Evolutionary conservation across 2,888 invertebrate genomes (phyloP).

Genomic region (Siphonodentalium dalli): DNA sequence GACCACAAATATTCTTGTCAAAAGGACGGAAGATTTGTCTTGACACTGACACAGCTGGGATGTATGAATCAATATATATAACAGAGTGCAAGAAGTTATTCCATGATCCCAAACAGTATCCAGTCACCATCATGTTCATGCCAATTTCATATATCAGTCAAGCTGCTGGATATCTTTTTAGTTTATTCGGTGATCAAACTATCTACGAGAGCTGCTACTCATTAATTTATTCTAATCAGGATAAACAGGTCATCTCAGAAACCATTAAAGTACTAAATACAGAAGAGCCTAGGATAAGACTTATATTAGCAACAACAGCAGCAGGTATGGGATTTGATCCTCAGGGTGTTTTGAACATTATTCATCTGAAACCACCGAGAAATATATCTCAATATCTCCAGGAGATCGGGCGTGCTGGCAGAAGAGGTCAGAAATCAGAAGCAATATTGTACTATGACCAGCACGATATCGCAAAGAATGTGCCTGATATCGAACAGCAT

Average conservation of each 20-base stretch:
- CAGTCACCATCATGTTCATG: conserved; percentile 20
- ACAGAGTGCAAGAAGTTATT: conserved; percentile 18
- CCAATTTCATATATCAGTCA: conserved; percentile 20
- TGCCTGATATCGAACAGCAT: conserved; percentile 23
- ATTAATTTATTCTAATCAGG: conserved; percentile 17
- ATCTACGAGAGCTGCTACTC: conserved; percentile 10
- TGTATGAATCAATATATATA: conserved; percentile 18
- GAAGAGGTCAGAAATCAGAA: conserved; percentile 13
- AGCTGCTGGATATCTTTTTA: conserved; percentile 9
- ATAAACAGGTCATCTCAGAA: conserved; percentile 13
- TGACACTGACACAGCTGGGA: conserved; percentile 4
- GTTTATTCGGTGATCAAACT: not conserved
- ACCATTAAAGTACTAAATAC: conserved; percentile 13
- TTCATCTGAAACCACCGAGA: conserved; percentile 25
- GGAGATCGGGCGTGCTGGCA: conserved; percentile 25
- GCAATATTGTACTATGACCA: conserved; percentile 18
- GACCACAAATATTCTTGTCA: conserved; percentile 14
- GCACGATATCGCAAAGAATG: conserved; percentile 19
- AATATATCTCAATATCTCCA: conserved; percentile 23
- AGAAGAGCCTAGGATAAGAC: conserved; percentile 12
- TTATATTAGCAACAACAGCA: conserved; percentile 23
- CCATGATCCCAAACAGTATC: conserved; percentile 5
- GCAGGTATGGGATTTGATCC: conserved; percentile 31
- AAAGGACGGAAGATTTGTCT: conserved; percentile 3
- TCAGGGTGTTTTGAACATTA: conserved; percentile 9